A percentile compares a stretch with the other conserved stretches of the same genome.
Evolutionary conservation across 2,888 invertebrate genomes (phyloP).

Genomic region (Diplolepis rosae): DNA sequence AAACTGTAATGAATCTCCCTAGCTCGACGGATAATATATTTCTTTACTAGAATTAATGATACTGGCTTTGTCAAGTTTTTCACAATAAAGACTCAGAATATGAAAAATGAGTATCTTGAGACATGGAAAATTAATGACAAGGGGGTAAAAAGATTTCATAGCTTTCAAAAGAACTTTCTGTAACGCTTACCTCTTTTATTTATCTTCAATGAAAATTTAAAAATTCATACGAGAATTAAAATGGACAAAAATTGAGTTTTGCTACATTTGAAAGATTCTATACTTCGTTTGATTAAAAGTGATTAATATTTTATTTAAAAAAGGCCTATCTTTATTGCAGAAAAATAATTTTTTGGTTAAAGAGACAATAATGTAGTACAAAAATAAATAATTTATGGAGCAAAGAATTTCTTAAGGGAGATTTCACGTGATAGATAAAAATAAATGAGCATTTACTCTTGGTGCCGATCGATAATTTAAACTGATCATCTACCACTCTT

Average conservation of each 20-base stretch:
- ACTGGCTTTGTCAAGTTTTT: neutral
- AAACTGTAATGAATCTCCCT: neutral
- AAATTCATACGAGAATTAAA: too few species aligned
- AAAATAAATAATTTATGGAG: neutral
- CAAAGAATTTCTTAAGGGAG: slow-evolving; percentile 25
- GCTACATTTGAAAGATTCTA: too few species aligned
- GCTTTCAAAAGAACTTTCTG: neutral
- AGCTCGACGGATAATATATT: neutral
- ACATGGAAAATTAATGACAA: neutral
- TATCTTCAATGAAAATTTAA: too few species aligned
- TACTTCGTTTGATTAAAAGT: too few species aligned
- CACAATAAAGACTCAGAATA: neutral
- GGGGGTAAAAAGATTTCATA: neutral
- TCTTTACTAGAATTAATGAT: neutral
- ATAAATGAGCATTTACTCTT: slow-evolving; percentile 43
- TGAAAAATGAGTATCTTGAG: neutral
- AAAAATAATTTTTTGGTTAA: too few species aligned
- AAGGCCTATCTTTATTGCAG: too few species aligned
- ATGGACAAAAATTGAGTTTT: too few species aligned
- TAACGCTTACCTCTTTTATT: too few species aligned
- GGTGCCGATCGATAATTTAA: slow-evolving; percentile 47
- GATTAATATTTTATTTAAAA: too few species aligned
- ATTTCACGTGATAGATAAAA: slow-evolving; percentile 38
- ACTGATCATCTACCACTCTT: slow-evolving; percentile 33
- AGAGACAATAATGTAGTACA: neutral